These are phyloP conservation scores for Archivesica marissinica DNA, from an alignment of 1,140 invertebrate genomes.

Conservation along the genomic window DNA sequence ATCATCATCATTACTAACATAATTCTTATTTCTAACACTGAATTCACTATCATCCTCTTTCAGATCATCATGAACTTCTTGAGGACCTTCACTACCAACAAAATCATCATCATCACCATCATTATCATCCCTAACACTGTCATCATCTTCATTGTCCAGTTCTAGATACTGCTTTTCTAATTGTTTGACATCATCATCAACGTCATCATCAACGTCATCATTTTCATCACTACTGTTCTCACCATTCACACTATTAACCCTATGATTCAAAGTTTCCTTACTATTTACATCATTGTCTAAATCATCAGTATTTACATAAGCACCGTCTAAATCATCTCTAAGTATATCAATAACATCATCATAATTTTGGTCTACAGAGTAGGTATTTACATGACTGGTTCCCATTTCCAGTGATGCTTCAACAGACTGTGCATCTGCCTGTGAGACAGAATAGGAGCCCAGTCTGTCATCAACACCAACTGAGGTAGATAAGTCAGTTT, in stretches of 20 bases:
- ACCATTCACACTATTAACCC: conserved; percentile 5
- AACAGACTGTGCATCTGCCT: background rate
- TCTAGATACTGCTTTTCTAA: conserved; percentile 56
- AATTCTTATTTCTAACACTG: background rate
- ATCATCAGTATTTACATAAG: conserved; percentile 34
- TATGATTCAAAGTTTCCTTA: conserved; percentile 36
- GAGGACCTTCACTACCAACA: background rate
- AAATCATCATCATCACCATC: background rate
- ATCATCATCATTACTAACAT: background rate
- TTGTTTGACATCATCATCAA: conserved; percentile 39
- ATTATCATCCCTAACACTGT: background rate
- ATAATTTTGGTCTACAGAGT: conserved; percentile 17
- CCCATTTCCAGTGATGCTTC: background rate
- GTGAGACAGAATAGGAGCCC: background rate
- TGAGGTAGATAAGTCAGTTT: conserved; percentile 28
- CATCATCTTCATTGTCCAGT: conserved; percentile 14
- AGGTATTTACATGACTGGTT: conserved; percentile 33
- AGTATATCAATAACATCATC: background rate
- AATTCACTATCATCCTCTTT: background rate
- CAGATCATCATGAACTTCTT: background rate
- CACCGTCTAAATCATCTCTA: conserved; percentile 23
- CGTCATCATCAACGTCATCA: conserved; percentile 46
- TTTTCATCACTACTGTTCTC: conserved; percentile 20
- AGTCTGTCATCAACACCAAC: conserved; percentile 29
- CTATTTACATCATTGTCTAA: conserved; percentile 43